These are phyloP conservation scores for Eueremaeus valkanovi DNA, from an alignment of 2,888 invertebrate species.

Conservation along the genomic window DNA sequence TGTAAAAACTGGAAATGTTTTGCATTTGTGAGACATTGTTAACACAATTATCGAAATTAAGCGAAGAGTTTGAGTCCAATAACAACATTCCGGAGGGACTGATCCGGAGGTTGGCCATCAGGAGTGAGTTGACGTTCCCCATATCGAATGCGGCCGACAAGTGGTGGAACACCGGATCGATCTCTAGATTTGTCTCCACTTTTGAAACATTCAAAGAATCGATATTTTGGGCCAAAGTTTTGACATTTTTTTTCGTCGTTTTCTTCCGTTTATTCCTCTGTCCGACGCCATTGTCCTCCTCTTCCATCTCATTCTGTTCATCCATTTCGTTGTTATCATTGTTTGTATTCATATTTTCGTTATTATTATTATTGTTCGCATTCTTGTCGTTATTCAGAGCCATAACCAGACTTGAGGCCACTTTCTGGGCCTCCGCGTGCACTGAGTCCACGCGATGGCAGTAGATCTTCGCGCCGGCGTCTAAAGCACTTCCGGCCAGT, in stretches of 20 bases:
- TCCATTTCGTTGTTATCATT: constrained; percentile 28
- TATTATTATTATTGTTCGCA: background rate
- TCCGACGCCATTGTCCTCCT: background rate
- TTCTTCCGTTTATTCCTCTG: constrained; percentile 31
- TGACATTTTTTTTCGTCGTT: constrained; percentile 1
- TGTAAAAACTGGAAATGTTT: background rate
- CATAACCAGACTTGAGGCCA: constrained; percentile 41
- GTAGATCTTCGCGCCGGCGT: constrained; percentile 84
- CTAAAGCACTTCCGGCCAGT: constrained; percentile 67
- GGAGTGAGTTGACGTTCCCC: constrained; percentile 41
- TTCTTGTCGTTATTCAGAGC: constrained; percentile 35
- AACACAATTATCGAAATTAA: constrained; percentile 28
- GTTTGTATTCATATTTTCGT: constrained; percentile 4
- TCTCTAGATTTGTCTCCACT: constrained; percentile 38
- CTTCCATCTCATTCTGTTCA: background rate
- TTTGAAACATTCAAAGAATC: constrained; percentile 36
- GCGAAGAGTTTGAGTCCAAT: constrained; percentile 32
- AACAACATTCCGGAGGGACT: constrained; percentile 35
- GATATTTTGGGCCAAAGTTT: constrained; percentile 37
- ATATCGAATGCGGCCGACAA: constrained; percentile 41
- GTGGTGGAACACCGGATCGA: constrained; percentile 41
- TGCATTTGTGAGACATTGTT: constrained; percentile 4
- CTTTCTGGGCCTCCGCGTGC: constrained; percentile 60
- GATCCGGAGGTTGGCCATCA: constrained; percentile 37
- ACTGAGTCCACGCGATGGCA: constrained; percentile 79